phyloP scores from a whole-genome alignment of 2,113 vertebrate species.

The Herpetotheres cachinnans region DNA sequence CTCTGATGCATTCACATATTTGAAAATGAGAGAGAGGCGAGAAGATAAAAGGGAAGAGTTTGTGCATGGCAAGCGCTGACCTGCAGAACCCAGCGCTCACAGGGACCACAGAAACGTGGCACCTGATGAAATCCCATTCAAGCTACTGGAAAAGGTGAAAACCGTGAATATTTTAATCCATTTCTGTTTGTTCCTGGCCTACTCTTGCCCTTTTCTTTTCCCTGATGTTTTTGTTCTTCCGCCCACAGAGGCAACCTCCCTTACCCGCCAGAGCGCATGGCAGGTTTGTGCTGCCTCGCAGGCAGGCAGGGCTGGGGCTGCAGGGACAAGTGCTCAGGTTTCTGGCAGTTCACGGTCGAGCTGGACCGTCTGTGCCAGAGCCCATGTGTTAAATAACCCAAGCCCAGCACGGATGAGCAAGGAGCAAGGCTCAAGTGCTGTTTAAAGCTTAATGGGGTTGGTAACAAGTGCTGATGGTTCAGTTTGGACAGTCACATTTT shows the following conservation, averaged over 20 bases:
- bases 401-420: not conserved
- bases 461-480: not conserved
- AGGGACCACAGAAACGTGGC: not conserved
- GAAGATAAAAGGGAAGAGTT: not conserved
- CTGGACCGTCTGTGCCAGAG: rapidly evolving
- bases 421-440: not conserved
- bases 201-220: not conserved
- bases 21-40: not conserved
- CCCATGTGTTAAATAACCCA: not conserved
- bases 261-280: rapidly evolving
- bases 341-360: not conserved
- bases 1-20: conserved; percentile 19
- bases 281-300: too few species aligned
- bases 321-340: rapidly evolving
- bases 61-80: not conserved
- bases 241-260: not conserved
- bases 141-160: not conserved
- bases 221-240: not conserved
- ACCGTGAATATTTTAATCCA: not conserved
- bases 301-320: not conserved
- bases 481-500: not conserved
- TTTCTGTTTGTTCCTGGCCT: not conserved
- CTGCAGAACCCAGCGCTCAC: not conserved
- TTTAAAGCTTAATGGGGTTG: not conserved
- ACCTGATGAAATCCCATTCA: not conserved